These are phyloP conservation scores for Lynx canadensis DNA, from an alignment of 2,113 vertebrate species.

Conservation along the genomic window DNA sequence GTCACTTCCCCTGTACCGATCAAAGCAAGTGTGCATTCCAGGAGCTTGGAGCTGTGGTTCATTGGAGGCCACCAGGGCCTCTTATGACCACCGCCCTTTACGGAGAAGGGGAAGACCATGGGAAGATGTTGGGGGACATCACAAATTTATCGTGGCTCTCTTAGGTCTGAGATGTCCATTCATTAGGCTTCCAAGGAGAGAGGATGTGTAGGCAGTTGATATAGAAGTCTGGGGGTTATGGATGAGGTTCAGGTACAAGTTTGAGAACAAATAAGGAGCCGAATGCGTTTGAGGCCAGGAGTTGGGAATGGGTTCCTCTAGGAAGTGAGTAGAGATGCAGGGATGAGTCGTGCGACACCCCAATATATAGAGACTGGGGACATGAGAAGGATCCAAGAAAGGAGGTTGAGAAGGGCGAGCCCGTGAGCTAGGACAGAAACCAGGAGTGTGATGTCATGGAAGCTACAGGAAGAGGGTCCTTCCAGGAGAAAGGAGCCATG, in stretches of 20 bases:
- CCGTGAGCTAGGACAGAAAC: neutral
- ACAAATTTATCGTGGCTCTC: neutral
- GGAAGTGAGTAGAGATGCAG: neutral
- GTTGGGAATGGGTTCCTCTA: neutral
- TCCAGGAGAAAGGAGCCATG: neutral
- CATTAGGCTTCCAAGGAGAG: neutral
- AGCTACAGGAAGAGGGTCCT: neutral
- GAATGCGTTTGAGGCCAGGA: no score
- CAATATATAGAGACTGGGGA: neutral
- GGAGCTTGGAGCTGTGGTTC: neutral
- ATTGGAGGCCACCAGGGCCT: neutral
- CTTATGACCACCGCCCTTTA: neutral
- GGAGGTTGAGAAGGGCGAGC: neutral
- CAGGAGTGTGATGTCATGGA: neutral
- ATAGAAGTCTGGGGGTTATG: neutral
- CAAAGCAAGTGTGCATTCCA: neutral
- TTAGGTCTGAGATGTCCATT: neutral
- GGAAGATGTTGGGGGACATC: neutral
- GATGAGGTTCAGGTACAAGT: neutral
- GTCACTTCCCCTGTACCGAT: neutral
- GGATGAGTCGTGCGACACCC: neutral
- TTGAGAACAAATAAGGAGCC: neutral
- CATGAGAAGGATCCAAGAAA: neutral
- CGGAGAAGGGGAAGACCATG: neutral
- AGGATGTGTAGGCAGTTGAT: neutral